These are phyloP conservation scores for Danio jaintianensis DNA, from an alignment of 2,797 vertebrate species.

Conservation along the genomic window DNA sequence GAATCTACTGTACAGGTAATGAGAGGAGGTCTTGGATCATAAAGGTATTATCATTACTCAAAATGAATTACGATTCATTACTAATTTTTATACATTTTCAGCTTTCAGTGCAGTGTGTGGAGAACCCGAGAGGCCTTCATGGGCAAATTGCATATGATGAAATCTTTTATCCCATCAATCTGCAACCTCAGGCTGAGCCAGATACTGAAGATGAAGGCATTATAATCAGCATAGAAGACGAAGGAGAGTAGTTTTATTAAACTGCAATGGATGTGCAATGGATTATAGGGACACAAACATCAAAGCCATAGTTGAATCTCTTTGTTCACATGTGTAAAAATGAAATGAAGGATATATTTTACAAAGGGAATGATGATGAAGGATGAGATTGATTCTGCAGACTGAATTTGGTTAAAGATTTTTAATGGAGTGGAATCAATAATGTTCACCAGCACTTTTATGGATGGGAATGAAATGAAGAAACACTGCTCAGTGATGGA, in stretches of 20 bases:
- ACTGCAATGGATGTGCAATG: neutral
- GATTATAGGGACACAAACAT: too few relatives aligned
- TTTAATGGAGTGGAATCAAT: too few relatives aligned
- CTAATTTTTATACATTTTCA: neutral
- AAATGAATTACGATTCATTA: neutral
- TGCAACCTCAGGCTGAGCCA: neutral
- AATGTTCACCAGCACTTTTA: too few relatives aligned
- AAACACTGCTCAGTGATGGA: too few relatives aligned
- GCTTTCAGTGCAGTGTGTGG: slow-evolving; percentile 16
- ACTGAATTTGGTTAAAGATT: too few relatives aligned
- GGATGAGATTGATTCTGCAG: too few relatives aligned
- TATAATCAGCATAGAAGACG: neutral
- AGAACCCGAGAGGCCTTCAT: neutral
- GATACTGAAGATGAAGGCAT: slow-evolving; percentile 6
- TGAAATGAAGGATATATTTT: too few relatives aligned
- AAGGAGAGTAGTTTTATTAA: neutral
- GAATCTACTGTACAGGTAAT: neutral
- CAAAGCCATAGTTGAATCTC: too few relatives aligned
- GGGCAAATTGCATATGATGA: neutral
- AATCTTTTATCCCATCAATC: neutral
- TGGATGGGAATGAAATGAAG: too few relatives aligned
- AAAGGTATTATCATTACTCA: neutral
- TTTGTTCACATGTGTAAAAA: too few relatives aligned
- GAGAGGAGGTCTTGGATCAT: neutral
- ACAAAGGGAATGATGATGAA: too few relatives aligned